Evolutionary conservation across 2,888 invertebrate species (phyloP).

Genomic region (Oxyscelio sp.): DNA sequence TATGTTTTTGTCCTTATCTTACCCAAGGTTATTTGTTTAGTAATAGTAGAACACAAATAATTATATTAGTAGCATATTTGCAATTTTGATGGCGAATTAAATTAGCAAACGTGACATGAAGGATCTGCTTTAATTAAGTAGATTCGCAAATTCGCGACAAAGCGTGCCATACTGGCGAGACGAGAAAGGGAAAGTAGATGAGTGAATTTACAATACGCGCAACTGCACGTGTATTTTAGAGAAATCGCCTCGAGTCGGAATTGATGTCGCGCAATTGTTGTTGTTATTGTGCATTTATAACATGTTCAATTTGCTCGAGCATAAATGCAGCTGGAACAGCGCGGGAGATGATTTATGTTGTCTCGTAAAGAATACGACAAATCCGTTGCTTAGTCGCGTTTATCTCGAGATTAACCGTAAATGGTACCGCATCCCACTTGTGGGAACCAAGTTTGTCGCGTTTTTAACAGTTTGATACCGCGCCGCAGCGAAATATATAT

Average conservation of each 20-base stretch:
- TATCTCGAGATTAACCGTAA: conserved; percentile 14
- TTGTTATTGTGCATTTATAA: conserved; percentile 55
- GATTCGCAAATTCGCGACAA: conserved; percentile 59
- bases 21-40: no score
- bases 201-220: conserved; percentile 56
- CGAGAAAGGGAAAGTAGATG: conserved; percentile 70
- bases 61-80: no score
- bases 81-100: no score
- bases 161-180: conserved; percentile 48
- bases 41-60: no score
- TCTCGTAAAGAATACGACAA: not conserved
- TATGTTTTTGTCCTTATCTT: no score
- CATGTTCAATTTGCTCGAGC: conserved; percentile 40
- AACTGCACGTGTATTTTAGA: conserved; percentile 52
- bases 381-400: not conserved
- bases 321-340: conserved; percentile 17
- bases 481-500: no score
- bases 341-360: not conserved
- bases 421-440: not conserved
- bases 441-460: not conserved
- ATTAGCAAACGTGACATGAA: not conserved
- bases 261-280: conserved; percentile 58
- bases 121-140: conserved; percentile 30
- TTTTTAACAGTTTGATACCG: not conserved
- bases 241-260: conserved; percentile 62